Base-by-base conservation (phyloP, 2,888 invertebrate genomes). In the Alentia gelatinosa region DNA sequence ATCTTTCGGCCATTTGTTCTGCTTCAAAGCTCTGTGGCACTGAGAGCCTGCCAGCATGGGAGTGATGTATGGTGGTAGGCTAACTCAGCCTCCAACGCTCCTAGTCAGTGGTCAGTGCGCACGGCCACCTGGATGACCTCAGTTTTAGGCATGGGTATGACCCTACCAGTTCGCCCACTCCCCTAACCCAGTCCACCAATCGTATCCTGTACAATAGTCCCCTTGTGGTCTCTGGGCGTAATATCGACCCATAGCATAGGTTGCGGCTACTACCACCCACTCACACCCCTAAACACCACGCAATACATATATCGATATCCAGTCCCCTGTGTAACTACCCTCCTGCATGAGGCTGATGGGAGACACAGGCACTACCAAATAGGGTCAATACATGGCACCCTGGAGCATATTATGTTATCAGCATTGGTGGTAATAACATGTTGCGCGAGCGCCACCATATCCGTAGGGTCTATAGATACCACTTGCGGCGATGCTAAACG, bases 1-100 rank as follows among this genome's bases (percentile, higher is more conserved):
- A 86, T 86, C 86, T 86, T 40, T 26, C 47, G 47, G 86, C 33
- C 86, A 50, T 86, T 86, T 86, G 86, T 86, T 47, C 47, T 47
- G 42, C 86, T 47, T 86, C 86, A 86, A 86, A 86, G 86, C 47
- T 12, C 30, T 42, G 42, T 5, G 42, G 4, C n/a, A 0, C 50
- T 86, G 86, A 35, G 79, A 39, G 37, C 37, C 86, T 86, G 47
- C 50, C 86, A 50, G 39, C 30, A 5, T 9, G 42, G 30, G 42
- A 4, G 86, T 42, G 86, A 86, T 86, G 42, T 19, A 40, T 86
- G 83, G 39, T 15, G 39, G 68, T n/a, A n/a, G 74, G 74, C 74
- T 74, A 26, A 33, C 74, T 12, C 3, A 1, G 30, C 74, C 74
- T 33, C 19, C 33, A 56, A 1, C 12, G 12, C 9, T 56, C 68